phyloP scores from a whole-genome alignment of 2,797 vertebrate species.

The Esox lucius region DNA sequence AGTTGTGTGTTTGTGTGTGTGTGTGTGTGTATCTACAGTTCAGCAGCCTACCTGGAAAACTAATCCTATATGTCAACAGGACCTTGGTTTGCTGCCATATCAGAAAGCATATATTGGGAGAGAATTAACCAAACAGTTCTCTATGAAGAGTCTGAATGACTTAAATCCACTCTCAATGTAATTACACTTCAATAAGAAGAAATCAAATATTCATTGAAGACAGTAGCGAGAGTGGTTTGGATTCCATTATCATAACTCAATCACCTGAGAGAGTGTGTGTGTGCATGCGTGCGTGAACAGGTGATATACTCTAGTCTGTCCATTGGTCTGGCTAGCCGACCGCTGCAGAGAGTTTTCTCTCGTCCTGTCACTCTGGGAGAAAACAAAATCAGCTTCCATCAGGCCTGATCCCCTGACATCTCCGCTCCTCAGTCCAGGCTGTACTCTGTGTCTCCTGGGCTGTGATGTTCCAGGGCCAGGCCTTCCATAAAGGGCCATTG shows the following conservation, averaged over 20 bases:
- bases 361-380: slow-evolving; percentile 3
- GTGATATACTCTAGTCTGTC: not conserved
- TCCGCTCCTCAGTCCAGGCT: not conserved
- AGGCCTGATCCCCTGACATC: slow-evolving; percentile 33
- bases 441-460: not conserved
- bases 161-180: slow-evolving; percentile 28
- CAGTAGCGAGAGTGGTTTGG: slow-evolving; percentile 6
- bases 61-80: slow-evolving; percentile 44
- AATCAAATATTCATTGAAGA: slow-evolving; percentile 28
- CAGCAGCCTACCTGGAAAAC: slow-evolving; percentile 49
- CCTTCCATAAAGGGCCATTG: slow-evolving; percentile 22
- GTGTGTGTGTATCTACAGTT: slow-evolving; percentile 49
- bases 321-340: not conserved
- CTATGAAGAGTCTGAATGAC: slow-evolving; percentile 32
- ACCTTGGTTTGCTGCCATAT: slow-evolving; percentile 24
- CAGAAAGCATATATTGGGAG: slow-evolving; percentile 36
- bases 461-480: not conserved
- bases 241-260: not conserved
- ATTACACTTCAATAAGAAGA: slow-evolving; percentile 45
- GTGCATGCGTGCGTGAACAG: too few relatives aligned
- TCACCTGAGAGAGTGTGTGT: not conserved
- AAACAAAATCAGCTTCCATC: slow-evolving; percentile 39
- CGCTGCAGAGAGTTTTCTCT: not conserved
- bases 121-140: slow-evolving; percentile 32
- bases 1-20: not conserved